phyloP scores from a whole-genome alignment of 2,888 invertebrate genomes.

The Drosophila fulvimacula region DNA sequence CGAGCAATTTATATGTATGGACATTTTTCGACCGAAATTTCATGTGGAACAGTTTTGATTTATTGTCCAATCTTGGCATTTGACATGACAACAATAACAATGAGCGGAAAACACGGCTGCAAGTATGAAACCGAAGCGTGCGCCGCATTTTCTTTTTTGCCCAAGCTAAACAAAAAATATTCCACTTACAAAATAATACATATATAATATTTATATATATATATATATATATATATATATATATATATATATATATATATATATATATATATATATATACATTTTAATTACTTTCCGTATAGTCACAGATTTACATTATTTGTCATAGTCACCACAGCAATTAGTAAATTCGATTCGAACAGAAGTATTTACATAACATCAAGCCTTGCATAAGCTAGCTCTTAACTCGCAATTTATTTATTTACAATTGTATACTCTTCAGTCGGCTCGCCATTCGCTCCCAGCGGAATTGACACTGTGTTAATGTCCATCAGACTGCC shows the following conservation, averaged over 20 bases:
- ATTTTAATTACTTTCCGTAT: too few relatives aligned
- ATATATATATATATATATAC: too few relatives aligned
- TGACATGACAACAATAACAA: constrained; percentile 56
- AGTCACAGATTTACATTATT: too few relatives aligned
- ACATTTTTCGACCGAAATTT: constrained; percentile 40
- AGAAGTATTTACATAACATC: too few relatives aligned
- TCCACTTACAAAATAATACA: too few relatives aligned
- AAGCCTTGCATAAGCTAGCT: not conserved
- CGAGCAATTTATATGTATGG: constrained; percentile 51
- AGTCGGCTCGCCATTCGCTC: not conserved
- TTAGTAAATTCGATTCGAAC: too few relatives aligned
- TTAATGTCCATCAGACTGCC: not conserved
- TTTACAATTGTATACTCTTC: not conserved
- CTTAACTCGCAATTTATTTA: not conserved
- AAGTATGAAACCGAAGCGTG: constrained; percentile 36
- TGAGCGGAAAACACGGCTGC: constrained; percentile 30
- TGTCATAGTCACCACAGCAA: too few relatives aligned
- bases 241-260: too few relatives aligned
- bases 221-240: not conserved
- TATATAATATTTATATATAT: too few relatives aligned
- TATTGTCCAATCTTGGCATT: constrained; percentile 58
- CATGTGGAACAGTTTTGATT: constrained; percentile 60
- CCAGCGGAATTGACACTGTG: constrained; percentile 1
- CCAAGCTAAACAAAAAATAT: constrained; percentile 5
- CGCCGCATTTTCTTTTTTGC: constrained; percentile 28